Percentiles rank a stretch among this genome's conserved stretches.
phyloP scores from a whole-genome alignment of 2,888 invertebrate genomes.

The Cerastoderma edule region DNA sequence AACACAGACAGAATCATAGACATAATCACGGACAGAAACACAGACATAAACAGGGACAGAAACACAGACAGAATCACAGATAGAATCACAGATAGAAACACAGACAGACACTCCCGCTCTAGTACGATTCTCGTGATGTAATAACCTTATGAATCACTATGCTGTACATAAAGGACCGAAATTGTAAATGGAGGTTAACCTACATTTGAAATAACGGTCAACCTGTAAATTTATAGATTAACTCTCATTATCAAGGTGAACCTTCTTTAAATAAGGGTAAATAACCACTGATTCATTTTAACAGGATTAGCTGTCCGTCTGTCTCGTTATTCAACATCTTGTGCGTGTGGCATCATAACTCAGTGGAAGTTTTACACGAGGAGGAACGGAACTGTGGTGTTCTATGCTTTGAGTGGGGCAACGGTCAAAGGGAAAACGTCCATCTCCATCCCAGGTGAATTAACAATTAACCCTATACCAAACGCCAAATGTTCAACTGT shows the following conservation, averaged over 20 bases:
- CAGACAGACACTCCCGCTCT: too few relatives aligned
- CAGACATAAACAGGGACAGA: too few relatives aligned
- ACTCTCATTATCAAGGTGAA: not conserved
- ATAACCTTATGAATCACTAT: not conserved
- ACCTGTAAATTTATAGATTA: not conserved
- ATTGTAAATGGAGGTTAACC: not conserved
- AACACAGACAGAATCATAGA: too few relatives aligned
- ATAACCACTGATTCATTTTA: not conserved
- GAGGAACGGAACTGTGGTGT: conserved; percentile 35
- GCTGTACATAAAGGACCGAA: not conserved
- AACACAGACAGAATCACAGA: too few relatives aligned
- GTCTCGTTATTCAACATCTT: conserved; percentile 20
- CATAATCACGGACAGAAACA: too few relatives aligned
- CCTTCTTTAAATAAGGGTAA: not conserved
- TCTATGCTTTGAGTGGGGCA: conserved; percentile 32
- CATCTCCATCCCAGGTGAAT: conserved; percentile 42
- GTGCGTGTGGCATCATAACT: conserved; percentile 49
- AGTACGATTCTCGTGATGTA: not conserved
- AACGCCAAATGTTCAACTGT: too few relatives aligned
- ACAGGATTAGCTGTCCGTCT: conserved; percentile 27
- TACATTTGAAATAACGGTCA: not conserved
- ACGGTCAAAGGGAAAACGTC: conserved; percentile 24
- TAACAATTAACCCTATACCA: too few relatives aligned
- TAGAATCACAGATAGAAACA: too few relatives aligned
- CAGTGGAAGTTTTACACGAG: conserved; percentile 43